Evolutionary conservation across 2,113 vertebrate species (phyloP).

Genomic region (Scomber colias): DNA sequence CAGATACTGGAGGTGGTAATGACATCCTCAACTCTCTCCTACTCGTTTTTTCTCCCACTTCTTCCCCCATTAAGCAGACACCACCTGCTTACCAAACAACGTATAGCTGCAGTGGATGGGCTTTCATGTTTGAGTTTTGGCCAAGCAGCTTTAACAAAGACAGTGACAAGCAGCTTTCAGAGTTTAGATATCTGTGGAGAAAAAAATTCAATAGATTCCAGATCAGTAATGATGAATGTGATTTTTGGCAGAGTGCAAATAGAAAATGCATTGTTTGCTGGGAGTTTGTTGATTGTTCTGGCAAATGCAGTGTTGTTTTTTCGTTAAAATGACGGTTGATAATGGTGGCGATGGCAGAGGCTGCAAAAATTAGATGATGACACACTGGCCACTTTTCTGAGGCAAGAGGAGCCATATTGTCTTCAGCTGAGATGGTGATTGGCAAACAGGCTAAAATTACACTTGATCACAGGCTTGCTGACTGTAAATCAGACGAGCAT

Average conservation of each 20-base stretch:
- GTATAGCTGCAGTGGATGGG: slow-evolving; percentile 6
- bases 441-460: slow-evolving; percentile 46
- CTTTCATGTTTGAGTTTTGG: slow-evolving; percentile 36
- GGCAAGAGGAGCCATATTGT: slow-evolving; percentile 43
- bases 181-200: slow-evolving; percentile 13
- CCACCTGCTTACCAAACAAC: slow-evolving; percentile 17
- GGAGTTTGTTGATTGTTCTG: slow-evolving; percentile 46
- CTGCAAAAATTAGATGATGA: slow-evolving; percentile 55
- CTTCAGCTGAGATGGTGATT: slow-evolving; percentile 50
- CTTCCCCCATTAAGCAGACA: slow-evolving; percentile 22
- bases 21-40: slow-evolving; percentile 35
- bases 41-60: slow-evolving; percentile 3
- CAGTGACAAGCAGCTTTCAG: slow-evolving; percentile 33
- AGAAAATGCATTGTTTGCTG: slow-evolving; percentile 52
- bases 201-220: slow-evolving; percentile 7
- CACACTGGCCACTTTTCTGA: slow-evolving; percentile 57
- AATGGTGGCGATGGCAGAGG: slow-evolving; percentile 48
- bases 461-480: slow-evolving; percentile 2
- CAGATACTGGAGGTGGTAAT: slow-evolving; percentile 39
- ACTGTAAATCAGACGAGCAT: slow-evolving; percentile 26
- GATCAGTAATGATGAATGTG: slow-evolving; percentile 61
- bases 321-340: slow-evolving; percentile 54
- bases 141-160: slow-evolving; percentile 11
- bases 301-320: slow-evolving; percentile 45
- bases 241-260: slow-evolving; percentile 47